Percentiles rank a stretch among this genome's conserved stretches.
phyloP scores from a whole-genome alignment of 2,888 invertebrate species.

The Ctenicera cuprea region DNA sequence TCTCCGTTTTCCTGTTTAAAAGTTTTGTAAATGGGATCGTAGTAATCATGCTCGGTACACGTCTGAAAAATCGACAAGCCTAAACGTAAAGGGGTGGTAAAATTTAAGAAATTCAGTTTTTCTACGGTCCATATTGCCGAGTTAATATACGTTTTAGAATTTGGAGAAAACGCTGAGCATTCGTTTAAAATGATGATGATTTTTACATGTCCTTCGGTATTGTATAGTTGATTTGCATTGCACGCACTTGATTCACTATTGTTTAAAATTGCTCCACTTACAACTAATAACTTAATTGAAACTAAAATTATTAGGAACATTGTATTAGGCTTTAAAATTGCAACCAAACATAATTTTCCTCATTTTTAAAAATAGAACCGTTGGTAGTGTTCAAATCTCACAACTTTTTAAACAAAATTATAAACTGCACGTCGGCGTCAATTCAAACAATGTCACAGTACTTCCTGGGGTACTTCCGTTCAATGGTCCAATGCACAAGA shows the following conservation, averaged over 20 bases:
- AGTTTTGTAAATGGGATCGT: conserved; percentile 63
- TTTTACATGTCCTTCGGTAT: conserved; percentile 63
- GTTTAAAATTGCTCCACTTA: conserved; percentile 11
- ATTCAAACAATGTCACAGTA: conserved; percentile 39
- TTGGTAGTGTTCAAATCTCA: no score
- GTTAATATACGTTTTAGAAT: conserved; percentile 62
- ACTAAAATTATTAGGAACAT: conserved; percentile 14
- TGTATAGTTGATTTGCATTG: conserved; percentile 52
- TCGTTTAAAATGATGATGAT: conserved; percentile 64
- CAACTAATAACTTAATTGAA: not conserved
- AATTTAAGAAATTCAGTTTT: conserved; percentile 65
- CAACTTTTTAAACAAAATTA: conserved; percentile 7
- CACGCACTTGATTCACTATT: conserved; percentile 31
- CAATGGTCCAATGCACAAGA: conserved; percentile 51
- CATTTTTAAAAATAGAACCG: no score
- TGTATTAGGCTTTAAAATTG: not conserved
- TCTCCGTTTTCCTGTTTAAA: conserved; percentile 59
- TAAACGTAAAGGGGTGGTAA: conserved; percentile 59
- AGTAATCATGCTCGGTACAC: conserved; percentile 64
- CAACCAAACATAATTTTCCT: conserved; percentile 22
- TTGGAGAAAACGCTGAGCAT: conserved; percentile 57
- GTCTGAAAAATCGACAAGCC: conserved; percentile 64
- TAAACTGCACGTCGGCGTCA: conserved; percentile 17
- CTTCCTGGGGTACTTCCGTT: conserved; percentile 54
- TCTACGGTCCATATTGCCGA: conserved; percentile 67